Evolutionary conservation across 2,797 vertebrate genomes (phyloP).

Genomic region (Chelonia mydas): DNA sequence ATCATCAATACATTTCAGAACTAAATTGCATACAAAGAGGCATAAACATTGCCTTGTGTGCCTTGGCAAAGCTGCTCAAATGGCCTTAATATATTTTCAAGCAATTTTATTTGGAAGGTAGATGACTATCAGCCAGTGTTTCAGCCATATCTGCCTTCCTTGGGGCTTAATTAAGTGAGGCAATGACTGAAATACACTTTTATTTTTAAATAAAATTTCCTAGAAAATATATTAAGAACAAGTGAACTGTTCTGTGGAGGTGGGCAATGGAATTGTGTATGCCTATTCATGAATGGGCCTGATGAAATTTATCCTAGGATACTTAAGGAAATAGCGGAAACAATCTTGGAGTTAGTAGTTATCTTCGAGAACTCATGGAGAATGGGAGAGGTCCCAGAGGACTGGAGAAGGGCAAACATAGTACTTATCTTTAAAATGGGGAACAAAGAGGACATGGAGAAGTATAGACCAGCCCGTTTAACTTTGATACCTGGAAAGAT

Average conservation of each 20-base stretch:
- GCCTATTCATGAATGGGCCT: background rate
- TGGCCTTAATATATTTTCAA: conserved; percentile 38
- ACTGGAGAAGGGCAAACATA: too few species aligned
- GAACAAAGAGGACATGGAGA: too few species aligned
- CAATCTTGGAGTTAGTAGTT: too few species aligned
- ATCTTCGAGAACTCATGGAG: too few species aligned
- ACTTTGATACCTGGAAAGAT: too few species aligned
- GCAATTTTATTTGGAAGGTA: conserved; percentile 59
- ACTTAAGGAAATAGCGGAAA: background rate
- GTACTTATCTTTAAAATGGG: too few species aligned
- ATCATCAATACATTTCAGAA: background rate
- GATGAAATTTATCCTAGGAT: background rate
- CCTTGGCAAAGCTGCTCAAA: conserved; percentile 29
- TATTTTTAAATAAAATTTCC: conserved; percentile 64
- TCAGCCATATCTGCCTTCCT: conserved; percentile 40
- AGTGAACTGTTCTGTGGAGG: conserved; percentile 21
- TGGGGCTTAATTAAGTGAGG: conserved; percentile 54
- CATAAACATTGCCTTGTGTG: conserved; percentile 29
- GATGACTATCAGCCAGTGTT: conserved; percentile 44
- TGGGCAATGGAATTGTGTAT: background rate
- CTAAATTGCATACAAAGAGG: conserved; percentile 6
- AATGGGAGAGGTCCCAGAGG: background rate
- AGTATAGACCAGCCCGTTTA: too few species aligned
- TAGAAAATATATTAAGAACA: conserved; percentile 44
- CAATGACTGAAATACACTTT: conserved; percentile 41